phyloP scores from a whole-genome alignment of 1,140 invertebrate species.

The Drosophila bifasciata region DNA sequence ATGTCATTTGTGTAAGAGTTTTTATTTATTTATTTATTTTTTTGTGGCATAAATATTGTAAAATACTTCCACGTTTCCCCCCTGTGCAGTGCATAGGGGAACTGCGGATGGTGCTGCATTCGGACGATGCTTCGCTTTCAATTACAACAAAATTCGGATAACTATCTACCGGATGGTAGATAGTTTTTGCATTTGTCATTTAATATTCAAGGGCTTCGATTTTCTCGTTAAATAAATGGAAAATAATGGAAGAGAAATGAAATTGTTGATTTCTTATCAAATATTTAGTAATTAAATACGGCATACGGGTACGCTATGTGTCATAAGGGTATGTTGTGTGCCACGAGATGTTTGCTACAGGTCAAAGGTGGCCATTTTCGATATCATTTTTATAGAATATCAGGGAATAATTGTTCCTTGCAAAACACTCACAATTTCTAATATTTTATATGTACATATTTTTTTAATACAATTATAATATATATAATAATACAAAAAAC shows the following conservation, averaged over 20 bases:
- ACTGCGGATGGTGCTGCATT: no score
- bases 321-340: no score
- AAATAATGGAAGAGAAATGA: not conserved
- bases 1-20: conserved; percentile 54
- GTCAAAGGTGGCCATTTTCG: no score
- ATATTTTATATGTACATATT: no score
- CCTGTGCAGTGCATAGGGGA: no score
- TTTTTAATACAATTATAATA: no score
- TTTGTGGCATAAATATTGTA: conserved; percentile 29
- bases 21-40: conserved; percentile 37
- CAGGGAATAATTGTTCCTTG: no score
- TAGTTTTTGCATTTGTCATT: conserved; percentile 2
- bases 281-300: conserved; percentile 7
- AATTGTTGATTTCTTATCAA: conserved; percentile 9
- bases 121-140: conserved; percentile 24
- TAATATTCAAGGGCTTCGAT: not conserved
- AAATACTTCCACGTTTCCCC: conserved; percentile 10
- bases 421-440: no score
- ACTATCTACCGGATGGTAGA: not conserved
- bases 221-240: not conserved
- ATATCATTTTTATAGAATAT: no score
- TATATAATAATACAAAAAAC: no score
- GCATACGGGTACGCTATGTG: no score
- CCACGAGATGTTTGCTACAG: no score
- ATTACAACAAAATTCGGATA: not conserved